These are phyloP conservation scores for Eupithecia centaureata DNA, from an alignment of 2,888 invertebrate species.

Conservation along the genomic window DNA sequence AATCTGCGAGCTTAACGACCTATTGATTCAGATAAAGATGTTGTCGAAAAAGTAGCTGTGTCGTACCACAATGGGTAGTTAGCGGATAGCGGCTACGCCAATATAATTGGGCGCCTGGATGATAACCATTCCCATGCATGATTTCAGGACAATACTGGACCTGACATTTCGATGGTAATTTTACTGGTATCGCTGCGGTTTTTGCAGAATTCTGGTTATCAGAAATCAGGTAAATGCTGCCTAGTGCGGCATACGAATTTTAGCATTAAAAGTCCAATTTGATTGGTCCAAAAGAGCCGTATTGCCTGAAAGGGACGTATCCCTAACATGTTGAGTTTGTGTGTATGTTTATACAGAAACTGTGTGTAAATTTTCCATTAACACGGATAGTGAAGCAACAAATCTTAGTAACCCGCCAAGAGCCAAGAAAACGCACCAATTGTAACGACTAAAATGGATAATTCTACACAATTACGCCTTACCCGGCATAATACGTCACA, in stretches of 20 bases:
- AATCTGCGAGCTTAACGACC: constrained; percentile 67
- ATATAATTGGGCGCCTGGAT: constrained; percentile 37
- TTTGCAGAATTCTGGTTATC: constrained; percentile 6
- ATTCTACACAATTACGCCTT: constrained; percentile 24
- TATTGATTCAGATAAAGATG: constrained; percentile 78
- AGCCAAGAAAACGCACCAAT: constrained; percentile 9
- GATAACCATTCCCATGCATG: constrained; percentile 31
- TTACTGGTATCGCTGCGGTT: constrained; percentile 1
- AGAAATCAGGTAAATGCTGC: neutral
- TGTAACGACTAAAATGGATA: constrained; percentile 13
- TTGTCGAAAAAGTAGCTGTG: constrained; percentile 64
- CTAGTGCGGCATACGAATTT: neutral
- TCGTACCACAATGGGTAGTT: constrained; percentile 67
- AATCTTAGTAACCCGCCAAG: constrained; percentile 7
- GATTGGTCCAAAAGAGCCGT: neutral
- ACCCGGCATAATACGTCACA: constrained; percentile 27
- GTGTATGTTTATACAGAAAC: neutral
- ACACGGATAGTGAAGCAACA: constrained; percentile 3
- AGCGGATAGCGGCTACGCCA: constrained; percentile 45
- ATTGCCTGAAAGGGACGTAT: neutral
- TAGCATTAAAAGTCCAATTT: neutral
- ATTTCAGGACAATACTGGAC: constrained; percentile 40
- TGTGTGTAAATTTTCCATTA: neutral
- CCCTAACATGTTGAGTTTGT: neutral
- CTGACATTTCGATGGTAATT: constrained; percentile 38